Evolutionary conservation across 1,140 invertebrate genomes (phyloP), one percentile per base, ranked within the genome.

Genomic region (Drosophila subobscura): DNA sequence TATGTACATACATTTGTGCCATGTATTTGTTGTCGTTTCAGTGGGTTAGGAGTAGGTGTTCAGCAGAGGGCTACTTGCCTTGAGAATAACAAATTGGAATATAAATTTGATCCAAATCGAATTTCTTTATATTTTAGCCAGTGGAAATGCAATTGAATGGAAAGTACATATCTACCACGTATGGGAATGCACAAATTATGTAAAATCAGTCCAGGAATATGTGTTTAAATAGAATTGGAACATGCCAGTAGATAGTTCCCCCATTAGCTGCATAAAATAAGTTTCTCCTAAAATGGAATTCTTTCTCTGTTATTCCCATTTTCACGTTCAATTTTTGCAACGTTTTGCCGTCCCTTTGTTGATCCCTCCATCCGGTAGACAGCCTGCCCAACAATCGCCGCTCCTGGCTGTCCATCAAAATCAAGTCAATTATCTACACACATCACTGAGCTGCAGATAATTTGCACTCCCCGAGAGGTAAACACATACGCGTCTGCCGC

Each of bases 341-440:
- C 40, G 12, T 8, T 63, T 41, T 23, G 16, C 3, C 22, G 10
- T 8, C 8, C 22, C n/a, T n/a, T 52, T 51, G 47, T 61, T 7
- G 7, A 5, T n/a, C 10, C 47, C 5, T 6, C 27, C 23, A 14
- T 72, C 37, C 51, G 33, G 33, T 37, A 72, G 20, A 47, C 3
- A 58, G 40, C 4, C 12, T 29, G 7, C 14, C 14, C 25, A 29
- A 42, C 47, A 42, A 33, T 3, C 16, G 14, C 4, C n/a, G 5
- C 22, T 33, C 3, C 25, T 5, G 49, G n/a, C 58, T 54, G 56
- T 61, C 67, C 53, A 54, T 72, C 52, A 47, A 47, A 16, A 20
- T 45, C 29, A 55, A 45, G 29, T 20, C 41, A 73, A 64, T 73
- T 57, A 64, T 44, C 61, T 63, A 42, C 29, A 45, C 51, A 55